Evolutionary conservation across 2,113 vertebrate species (phyloP), one percentile per base, ranked within the genome.

Genomic region (Synodontis membranacea): DNA sequence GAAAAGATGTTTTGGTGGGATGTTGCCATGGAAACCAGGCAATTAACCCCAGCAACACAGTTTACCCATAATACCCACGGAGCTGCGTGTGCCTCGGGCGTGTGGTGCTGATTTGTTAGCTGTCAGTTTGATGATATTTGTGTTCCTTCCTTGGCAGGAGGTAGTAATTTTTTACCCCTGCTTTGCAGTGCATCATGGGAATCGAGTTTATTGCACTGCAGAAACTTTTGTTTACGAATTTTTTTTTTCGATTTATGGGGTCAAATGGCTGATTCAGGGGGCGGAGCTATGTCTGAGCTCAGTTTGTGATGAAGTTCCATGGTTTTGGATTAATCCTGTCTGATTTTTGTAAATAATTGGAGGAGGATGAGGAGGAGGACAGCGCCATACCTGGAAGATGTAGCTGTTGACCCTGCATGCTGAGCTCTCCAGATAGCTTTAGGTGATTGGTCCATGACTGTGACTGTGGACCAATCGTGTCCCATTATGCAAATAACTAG

Each of bases 51-150:
- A 39, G 80, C 79, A 42, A 52, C 74, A 87, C 50, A 83, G 56
- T 82, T 37, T 72, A 62, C n/a, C n/a, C n/a, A 70, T 64, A 80
- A 88, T 79, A 75, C 21, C 68, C 56, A 11, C 12, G 21, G 75
- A 75, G 87, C 56, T n/a, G 28, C 58, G 46, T 52, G 66, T 3
- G 28, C 80, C 82, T 39, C 50, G 25, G 62, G 46, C 46, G 31
- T 10, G 31, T 42, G 64, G 54, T 74, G 81, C 83, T 87, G 87
- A 88, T 89, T 88, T 76, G 80, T 84, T 56, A 31, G 31, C 83
- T 84, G 82, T 88, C 84, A 80, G 82, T 23, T 86, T 52, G 86
- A 60, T 75, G 37, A 60, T 84, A 62, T 89, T 84, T 84, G 86
- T 84, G 82, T 74, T 56, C 50, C 54, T 80, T 72, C 37, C 50